Percentiles rank a stretch among this genome's conserved stretches.
These are phyloP conservation scores for Drosophila barbarae DNA, from an alignment of 2,888 invertebrate genomes.

Conservation along the genomic window DNA sequence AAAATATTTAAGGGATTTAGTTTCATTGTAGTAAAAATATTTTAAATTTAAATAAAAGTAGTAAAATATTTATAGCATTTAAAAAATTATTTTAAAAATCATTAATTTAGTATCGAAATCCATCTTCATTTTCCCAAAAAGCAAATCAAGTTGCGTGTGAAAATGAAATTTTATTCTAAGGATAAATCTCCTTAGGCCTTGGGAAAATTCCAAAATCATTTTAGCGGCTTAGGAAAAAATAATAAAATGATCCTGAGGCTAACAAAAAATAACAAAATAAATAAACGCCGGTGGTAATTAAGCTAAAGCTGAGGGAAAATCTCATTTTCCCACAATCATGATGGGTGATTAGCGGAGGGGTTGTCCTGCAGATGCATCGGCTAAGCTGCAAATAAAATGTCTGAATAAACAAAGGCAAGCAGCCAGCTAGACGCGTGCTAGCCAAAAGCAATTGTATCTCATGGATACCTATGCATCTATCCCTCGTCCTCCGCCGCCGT, in stretches of 20 bases:
- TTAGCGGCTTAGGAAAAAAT: slow-evolving; percentile 35
- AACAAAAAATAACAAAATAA: slow-evolving; percentile 31
- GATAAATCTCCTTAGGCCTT: neutral
- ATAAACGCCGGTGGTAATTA: slow-evolving; percentile 49
- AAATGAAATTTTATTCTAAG: neutral
- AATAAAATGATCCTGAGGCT: slow-evolving; percentile 51
- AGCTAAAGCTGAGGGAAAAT: slow-evolving; percentile 51
- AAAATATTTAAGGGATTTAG: neutral
- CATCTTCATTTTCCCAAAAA: neutral
- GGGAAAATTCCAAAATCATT: slow-evolving; percentile 12
- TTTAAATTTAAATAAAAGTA: neutral
- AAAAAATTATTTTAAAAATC: too few relatives aligned
- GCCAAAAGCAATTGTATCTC: slow-evolving; percentile 64
- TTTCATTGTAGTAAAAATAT: too few relatives aligned
- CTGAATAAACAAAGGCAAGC: slow-evolving; percentile 58
- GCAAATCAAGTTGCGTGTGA: neutral
- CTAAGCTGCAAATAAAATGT: slow-evolving; percentile 57
- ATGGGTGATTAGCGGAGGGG: slow-evolving; percentile 33
- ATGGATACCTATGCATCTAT: slow-evolving; percentile 44
- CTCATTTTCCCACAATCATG: slow-evolving; percentile 58
- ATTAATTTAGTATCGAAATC: too few relatives aligned
- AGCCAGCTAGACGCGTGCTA: slow-evolving; percentile 60
- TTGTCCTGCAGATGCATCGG: slow-evolving; percentile 46
- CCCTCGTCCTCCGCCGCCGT: neutral
- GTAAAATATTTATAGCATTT: neutral